Percentiles rank a stretch among this genome's conserved stretches.
These are phyloP conservation scores for Dasysyrphus tricinctus DNA, from an alignment of 2,888 invertebrate genomes.

Conservation along the genomic window DNA sequence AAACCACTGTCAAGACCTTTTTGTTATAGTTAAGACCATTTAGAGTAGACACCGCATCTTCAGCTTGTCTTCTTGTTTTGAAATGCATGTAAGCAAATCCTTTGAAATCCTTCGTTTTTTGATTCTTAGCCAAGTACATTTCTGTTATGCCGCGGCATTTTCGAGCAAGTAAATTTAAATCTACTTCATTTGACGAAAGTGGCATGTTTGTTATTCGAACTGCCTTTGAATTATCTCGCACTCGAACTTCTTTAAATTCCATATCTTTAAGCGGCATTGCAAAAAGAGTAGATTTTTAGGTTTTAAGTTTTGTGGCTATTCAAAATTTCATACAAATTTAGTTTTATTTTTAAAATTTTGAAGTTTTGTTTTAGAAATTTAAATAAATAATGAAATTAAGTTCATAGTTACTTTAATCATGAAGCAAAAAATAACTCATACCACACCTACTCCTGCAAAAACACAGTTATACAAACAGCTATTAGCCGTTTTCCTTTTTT, in stretches of 20 bases:
- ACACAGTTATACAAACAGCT: too few species aligned
- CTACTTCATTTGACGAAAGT: background rate
- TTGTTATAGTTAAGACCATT: conserved; percentile 46
- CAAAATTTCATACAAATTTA: background rate
- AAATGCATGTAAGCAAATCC: conserved; percentile 57
- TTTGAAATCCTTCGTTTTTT: conserved; percentile 14
- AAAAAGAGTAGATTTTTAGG: background rate
- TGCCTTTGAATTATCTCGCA: conserved; percentile 32
- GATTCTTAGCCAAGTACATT: conserved; percentile 48
- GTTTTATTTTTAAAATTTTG: background rate
- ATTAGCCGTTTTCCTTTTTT: too few species aligned
- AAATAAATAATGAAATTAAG: background rate
- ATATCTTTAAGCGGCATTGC: background rate
- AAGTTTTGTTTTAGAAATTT: background rate
- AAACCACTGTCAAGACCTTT: background rate
- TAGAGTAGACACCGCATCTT: conserved; percentile 28
- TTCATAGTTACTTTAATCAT: background rate
- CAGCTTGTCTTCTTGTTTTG: conserved; percentile 33
- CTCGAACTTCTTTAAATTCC: background rate
- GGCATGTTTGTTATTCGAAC: conserved; percentile 50
- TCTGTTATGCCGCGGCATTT: conserved; percentile 14
- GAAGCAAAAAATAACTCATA: background rate
- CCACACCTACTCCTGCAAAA: too few species aligned
- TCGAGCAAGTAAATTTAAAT: conserved; percentile 9
- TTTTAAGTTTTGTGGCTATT: background rate